A percentile compares a stretch with the other conserved stretches of the same genome.
Evolutionary conservation across 2,113 vertebrate genomes (phyloP).

Genomic region (Actinemys pallida): DNA sequence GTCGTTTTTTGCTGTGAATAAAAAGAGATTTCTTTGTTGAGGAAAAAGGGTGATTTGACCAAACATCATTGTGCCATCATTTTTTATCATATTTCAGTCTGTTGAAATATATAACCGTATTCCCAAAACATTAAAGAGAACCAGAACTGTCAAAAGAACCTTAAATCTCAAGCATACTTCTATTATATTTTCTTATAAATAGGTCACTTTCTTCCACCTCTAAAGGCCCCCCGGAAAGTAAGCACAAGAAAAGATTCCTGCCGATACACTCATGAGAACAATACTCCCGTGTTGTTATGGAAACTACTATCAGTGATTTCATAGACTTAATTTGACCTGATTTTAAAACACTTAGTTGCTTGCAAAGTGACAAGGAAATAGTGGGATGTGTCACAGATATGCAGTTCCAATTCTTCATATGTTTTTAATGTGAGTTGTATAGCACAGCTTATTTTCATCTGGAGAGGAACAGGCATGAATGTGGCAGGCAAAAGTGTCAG

Average conservation of each 20-base stretch:
- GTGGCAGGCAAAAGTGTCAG: not conserved
- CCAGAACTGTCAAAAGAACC: not conserved
- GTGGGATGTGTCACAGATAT: not conserved
- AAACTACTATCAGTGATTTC: constrained; percentile 6
- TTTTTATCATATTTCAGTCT: not conserved
- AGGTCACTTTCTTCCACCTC: constrained; percentile 63
- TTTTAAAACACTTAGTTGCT: constrained; percentile 10
- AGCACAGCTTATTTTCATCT: fast-evolving
- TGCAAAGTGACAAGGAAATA: not conserved
- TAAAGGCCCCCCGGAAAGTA: constrained; percentile 28
- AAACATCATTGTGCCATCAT: not conserved
- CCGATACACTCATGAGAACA: constrained; percentile 22
- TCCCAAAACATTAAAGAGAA: not conserved
- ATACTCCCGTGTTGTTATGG: not conserved
- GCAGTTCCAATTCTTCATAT: not conserved
- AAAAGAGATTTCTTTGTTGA: not conserved
- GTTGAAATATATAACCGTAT: fast-evolving
- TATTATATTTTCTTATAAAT: constrained; percentile 19
- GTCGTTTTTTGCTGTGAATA: not conserved
- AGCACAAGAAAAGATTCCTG: not conserved
- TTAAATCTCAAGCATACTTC: constrained; percentile 5
- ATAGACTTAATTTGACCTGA: constrained; percentile 25
- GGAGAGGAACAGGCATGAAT: not conserved
- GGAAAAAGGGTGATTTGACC: not conserved
- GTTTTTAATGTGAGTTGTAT: fast-evolving